Evolutionary conservation across 2,888 invertebrate genomes (phyloP), one percentile per base, ranked within the genome.

Genomic region (Xylota sylvarum): DNA sequence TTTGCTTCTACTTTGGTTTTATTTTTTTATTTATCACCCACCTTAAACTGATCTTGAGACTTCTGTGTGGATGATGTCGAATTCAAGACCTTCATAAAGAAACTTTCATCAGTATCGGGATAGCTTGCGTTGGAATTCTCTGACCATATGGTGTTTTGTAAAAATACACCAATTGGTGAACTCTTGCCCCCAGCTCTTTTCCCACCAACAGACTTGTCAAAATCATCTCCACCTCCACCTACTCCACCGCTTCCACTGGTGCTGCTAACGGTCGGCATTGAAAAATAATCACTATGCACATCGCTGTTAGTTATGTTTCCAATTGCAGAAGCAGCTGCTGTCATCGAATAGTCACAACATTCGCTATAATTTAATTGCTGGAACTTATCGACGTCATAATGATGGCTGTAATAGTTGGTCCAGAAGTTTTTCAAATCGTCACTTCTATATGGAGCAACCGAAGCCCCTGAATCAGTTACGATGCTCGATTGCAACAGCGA

Each of bases 111-210:
- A 32, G 92, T 91, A 52, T 91, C 90, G 27, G 89, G 89, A 48
- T 89, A 88, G 73, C 88, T 88, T 14, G 77, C 72, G 30, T 88
- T 85, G 2, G 88, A 85, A 83, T 89, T 89, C 83, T 93, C 91
- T 10, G 94, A 93, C 94, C 94, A 94, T 89, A 94, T 94, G 7
- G 94, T 94, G 89, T 92, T 93, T 55, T 92, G 93, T 74, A 94
- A 92, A 88, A 94, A 94, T 35, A 94, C 93, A 70, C 93, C 94
- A 86, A 89, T 85, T 32, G 90, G 89, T n/a, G 89, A 89, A 64
- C 76, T 76, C 56, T 86, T 86, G 43, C 79, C 88, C 12, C 82
- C 85, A 48, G 85, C 56, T 62, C 73, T 58, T 50, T 81, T 85
- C 5, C 86, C 79, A 14, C 86, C 89, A 56, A 88, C 88, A 37